Conservation (phyloP, 2,888 invertebrate species). For the Pollenia angustigena region DNA sequence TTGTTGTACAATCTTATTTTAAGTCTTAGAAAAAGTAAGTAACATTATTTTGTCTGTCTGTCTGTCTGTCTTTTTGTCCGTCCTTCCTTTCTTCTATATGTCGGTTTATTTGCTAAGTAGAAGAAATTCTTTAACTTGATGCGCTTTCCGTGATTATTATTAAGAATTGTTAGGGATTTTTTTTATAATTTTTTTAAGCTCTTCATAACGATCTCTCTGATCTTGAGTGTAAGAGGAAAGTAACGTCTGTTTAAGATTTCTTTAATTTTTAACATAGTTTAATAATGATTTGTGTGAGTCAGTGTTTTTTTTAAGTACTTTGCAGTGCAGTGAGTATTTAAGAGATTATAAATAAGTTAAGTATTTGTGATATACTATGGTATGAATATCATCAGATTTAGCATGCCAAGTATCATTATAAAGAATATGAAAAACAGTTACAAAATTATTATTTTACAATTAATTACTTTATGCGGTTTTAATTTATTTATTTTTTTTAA, state of each 20-base stretch:
- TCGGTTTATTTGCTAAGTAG: slow-evolving; percentile 56
- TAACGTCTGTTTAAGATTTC: slow-evolving; percentile 54
- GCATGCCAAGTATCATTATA: slow-evolving; percentile 34
- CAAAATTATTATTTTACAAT: not conserved
- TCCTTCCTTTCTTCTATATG: slow-evolving; percentile 12
- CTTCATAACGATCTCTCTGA: slow-evolving; percentile 64
- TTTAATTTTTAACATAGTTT: slow-evolving; percentile 60
- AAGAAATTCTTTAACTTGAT: slow-evolving; percentile 66
- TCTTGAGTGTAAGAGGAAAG: slow-evolving; percentile 39
- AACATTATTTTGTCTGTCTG: slow-evolving; percentile 3
- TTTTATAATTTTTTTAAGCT: slow-evolving; percentile 23
- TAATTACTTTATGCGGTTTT: no score
- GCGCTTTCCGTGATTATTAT: slow-evolving; percentile 60
- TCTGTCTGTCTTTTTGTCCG: not conserved
- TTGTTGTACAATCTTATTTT: slow-evolving; percentile 13
- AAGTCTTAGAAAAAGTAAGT: slow-evolving; percentile 37
- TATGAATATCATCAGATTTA: slow-evolving; percentile 46
- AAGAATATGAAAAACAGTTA: slow-evolving; percentile 22
- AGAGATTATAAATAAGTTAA: slow-evolving; percentile 33
- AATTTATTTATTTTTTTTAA: no score
- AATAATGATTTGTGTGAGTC: slow-evolving; percentile 52
- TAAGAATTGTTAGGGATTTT: slow-evolving; percentile 60
- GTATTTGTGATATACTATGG: slow-evolving; percentile 56
- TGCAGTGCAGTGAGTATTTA: slow-evolving; percentile 16
- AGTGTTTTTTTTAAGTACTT: not conserved